Percentiles rank a stretch among this genome's conserved stretches.
phyloP scores from a whole-genome alignment of 2,113 vertebrate species.

The Crotophaga sulcirostris region DNA sequence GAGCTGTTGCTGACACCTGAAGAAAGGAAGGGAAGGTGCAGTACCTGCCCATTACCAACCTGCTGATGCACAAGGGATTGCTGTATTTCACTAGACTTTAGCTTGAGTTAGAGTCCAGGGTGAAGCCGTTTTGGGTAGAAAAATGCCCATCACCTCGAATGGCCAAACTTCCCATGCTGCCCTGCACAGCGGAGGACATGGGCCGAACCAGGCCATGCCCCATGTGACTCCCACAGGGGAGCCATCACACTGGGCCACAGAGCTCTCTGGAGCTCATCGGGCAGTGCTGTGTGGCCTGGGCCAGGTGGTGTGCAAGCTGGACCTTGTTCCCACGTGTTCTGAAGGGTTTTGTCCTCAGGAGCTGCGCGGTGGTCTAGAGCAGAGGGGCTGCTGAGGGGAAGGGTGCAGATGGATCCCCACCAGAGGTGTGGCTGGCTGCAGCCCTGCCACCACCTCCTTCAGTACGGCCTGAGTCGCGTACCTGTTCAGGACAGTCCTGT shows the following conservation, averaged over 20 bases:
- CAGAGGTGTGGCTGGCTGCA: background rate
- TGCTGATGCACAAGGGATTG: background rate
- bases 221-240: background rate
- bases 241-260: background rate
- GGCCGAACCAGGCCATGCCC: background rate
- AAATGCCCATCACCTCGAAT: background rate
- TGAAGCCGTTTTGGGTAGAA: background rate
- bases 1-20: background rate
- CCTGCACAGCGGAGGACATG: background rate
- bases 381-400: background rate
- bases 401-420: background rate
- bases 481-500: background rate
- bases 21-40: background rate
- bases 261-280: accelerated
- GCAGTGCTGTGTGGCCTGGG: background rate
- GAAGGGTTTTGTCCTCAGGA: background rate
- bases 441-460: background rate
- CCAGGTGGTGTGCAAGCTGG: accelerated
- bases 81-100: background rate
- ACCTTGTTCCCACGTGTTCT: too few species aligned
- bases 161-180: background rate
- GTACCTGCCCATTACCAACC: background rate
- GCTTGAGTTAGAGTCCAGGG: background rate
- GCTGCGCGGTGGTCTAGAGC: accelerated
- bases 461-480: accelerated